A percentile compares a stretch with the other conserved stretches of the same genome.
Evolutionary conservation across 2,113 vertebrate species (phyloP).

Genomic region (Myiagra hebetior): DNA sequence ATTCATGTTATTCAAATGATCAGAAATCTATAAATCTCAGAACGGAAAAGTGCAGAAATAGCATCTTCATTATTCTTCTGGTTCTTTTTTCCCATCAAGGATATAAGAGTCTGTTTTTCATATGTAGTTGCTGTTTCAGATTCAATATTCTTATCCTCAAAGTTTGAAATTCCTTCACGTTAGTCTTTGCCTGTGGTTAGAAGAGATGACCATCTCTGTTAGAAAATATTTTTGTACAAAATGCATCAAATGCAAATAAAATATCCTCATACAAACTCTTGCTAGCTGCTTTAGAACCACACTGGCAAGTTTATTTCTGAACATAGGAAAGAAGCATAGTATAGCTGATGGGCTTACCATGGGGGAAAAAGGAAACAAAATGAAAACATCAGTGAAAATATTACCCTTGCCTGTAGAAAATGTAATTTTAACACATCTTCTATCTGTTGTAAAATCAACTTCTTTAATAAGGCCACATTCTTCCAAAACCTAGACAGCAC

Average conservation of each 20-base stretch:
- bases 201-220: not conserved
- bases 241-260: not conserved
- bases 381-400: not conserved
- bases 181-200: not conserved
- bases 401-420: not conserved
- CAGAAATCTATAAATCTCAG: slow-evolving; percentile 8
- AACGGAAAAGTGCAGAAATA: not conserved
- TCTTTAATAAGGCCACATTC: not conserved
- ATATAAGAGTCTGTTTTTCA: not conserved
- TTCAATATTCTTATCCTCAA: not conserved
- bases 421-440: not conserved
- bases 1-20: not conserved
- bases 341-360: not conserved
- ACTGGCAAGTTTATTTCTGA: not conserved
- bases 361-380: not conserved
- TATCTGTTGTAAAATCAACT: not conserved
- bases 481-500: not conserved
- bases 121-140: not conserved
- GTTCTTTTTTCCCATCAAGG: not conserved
- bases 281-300: not conserved
- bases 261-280: not conserved
- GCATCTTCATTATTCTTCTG: not conserved
- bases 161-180: not conserved
- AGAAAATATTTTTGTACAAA: not conserved
- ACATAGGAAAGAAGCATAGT: not conserved